Percentiles rank a stretch among this genome's conserved stretches.
phyloP scores from a whole-genome alignment of 2,113 vertebrate genomes.

The Myotis lucifugus region DNA sequence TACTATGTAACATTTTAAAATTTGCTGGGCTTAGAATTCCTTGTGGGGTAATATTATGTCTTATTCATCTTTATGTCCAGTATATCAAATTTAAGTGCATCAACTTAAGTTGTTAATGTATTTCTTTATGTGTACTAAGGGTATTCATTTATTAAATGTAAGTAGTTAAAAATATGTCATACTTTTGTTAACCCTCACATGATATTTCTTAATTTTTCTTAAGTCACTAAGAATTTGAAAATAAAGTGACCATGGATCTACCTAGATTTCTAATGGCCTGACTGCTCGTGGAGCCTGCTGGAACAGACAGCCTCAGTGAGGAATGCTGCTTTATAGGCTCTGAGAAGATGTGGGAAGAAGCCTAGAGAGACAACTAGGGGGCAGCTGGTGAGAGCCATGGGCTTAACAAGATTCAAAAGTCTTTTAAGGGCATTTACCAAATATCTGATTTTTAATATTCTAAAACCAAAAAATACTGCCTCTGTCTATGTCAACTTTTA shows the following conservation, averaged over 20 bases:
- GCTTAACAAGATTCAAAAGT: not conserved
- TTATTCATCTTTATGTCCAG: not conserved
- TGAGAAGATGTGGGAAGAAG: not conserved
- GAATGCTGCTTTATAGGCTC: rapidly evolving
- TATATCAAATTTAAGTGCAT: not conserved
- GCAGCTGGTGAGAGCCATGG: not conserved
- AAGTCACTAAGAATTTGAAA: not conserved
- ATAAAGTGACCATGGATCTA: not conserved
- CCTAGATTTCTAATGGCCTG: not conserved
- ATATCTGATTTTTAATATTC: not conserved
- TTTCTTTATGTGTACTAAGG: not conserved
- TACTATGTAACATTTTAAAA: constrained; percentile 36
- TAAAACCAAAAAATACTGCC: not conserved
- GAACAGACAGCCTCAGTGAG: not conserved
- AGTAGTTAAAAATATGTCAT: not conserved
- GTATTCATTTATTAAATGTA: not conserved
- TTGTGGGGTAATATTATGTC: not conserved
- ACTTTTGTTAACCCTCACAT: not conserved
- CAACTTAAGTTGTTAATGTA: not conserved
- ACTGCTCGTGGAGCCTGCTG: rapidly evolving
- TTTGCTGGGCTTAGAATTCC: not conserved
- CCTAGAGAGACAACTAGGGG: not conserved
- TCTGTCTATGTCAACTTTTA: not conserved
- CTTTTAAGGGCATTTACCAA: constrained; percentile 6
- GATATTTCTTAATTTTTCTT: not conserved